Evolutionary conservation across 2,797 vertebrate genomes (phyloP).

Genomic region (Rousettus madagascariensis): DNA sequence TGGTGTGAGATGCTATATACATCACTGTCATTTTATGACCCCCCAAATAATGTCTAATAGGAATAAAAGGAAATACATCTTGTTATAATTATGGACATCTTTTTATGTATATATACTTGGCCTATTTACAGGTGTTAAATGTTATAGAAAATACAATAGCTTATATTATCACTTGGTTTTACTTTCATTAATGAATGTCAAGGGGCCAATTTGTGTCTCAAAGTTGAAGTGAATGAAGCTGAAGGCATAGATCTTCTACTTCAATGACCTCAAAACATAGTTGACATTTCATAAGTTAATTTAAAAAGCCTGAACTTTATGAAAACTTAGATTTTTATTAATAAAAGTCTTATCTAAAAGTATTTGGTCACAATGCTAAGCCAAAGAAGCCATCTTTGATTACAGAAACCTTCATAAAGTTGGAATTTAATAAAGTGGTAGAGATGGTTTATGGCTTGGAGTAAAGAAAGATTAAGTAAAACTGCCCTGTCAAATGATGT

Average conservation of each 20-base stretch:
- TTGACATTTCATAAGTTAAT: neutral
- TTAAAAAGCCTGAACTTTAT: neutral
- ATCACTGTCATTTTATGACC: neutral
- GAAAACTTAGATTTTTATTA: neutral
- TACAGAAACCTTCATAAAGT: neutral
- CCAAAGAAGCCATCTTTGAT: neutral
- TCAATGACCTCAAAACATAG: neutral
- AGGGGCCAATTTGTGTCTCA: neutral
- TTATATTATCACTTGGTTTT: neutral
- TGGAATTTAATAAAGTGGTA: neutral
- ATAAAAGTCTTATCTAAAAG: neutral
- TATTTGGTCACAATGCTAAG: neutral
- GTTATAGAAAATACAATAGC: neutral
- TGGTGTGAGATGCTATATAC: neutral
- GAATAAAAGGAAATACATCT: neutral
- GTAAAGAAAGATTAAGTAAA: neutral
- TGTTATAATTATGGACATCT: neutral
- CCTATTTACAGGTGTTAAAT: neutral
- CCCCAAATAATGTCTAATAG: neutral
- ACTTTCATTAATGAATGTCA: neutral
- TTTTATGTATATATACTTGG: neutral
- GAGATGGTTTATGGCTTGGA: neutral
- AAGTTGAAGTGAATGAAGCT: neutral
- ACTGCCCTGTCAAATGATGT: neutral
- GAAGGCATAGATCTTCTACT: neutral